These are phyloP conservation scores for Colius striatus DNA, from an alignment of 2,113 vertebrate genomes.

Conservation along the genomic window DNA sequence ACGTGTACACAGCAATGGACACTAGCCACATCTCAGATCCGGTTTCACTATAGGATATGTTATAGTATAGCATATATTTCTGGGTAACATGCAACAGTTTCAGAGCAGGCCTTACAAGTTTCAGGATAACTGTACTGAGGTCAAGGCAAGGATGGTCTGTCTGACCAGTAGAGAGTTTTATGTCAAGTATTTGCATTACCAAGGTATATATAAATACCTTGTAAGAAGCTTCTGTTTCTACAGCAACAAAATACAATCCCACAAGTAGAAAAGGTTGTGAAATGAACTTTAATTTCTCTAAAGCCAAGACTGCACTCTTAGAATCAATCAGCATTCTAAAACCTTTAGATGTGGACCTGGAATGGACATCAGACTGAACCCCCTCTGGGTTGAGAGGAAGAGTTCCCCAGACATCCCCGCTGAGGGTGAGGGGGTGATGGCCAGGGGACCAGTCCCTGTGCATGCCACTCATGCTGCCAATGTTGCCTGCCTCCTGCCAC, in stretches of 20 bases:
- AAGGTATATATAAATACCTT: neutral
- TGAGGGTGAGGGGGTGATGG: accelerated
- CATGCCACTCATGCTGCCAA: accelerated
- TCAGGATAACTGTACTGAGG: neutral
- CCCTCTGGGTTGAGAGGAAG: neutral
- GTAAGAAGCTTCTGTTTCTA: neutral
- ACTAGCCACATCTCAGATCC: neutral
- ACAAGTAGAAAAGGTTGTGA: neutral
- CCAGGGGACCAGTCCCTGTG: neutral
- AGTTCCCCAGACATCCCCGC: neutral
- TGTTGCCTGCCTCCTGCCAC: too few relatives aligned
- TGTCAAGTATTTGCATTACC: too few relatives aligned
- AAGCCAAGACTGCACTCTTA: neutral
- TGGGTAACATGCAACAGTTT: neutral
- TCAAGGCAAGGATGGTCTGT: neutral
- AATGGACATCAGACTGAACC: neutral
- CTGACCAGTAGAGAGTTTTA: neutral
- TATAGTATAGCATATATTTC: neutral
- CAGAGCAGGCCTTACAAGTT: neutral
- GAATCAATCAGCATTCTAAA: accelerated
- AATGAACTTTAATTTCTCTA: neutral
- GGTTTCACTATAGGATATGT: neutral
- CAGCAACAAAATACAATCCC: neutral
- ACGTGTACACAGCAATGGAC: neutral
- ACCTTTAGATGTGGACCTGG: neutral